Evolutionary conservation across 2,888 invertebrate species (phyloP).

Genomic region (Serrognathus titanus): DNA sequence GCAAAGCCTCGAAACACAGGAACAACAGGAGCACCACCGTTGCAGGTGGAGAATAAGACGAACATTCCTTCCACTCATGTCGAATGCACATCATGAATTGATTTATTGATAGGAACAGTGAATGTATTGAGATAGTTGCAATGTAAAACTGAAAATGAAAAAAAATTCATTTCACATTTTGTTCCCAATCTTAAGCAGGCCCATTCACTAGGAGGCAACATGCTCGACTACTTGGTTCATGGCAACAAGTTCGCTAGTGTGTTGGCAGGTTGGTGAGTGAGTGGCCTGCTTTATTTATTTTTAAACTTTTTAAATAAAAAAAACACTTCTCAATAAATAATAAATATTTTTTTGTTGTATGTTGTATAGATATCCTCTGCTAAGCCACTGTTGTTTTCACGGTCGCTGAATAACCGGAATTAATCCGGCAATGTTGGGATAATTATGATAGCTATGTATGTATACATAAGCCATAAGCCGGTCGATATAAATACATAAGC

Average conservation of each 20-base stretch:
- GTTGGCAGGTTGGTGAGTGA: too few species aligned
- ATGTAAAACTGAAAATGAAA: constrained; percentile 83
- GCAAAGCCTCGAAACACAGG: constrained; percentile 87
- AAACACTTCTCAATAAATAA: too few species aligned
- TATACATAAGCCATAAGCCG: too few species aligned
- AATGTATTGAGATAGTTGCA: constrained; percentile 92
- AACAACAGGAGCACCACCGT: constrained; percentile 91
- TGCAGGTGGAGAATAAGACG: constrained; percentile 89
- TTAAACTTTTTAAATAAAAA: too few species aligned
- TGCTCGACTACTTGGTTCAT: too few species aligned
- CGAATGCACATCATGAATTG: constrained; percentile 92
- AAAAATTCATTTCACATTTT: too few species aligned
- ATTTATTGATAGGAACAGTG: constrained; percentile 85
- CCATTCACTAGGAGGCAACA: too few species aligned
- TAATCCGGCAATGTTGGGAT: not conserved
- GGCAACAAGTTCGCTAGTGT: too few species aligned
- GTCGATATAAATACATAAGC: not conserved
- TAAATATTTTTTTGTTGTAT: too few species aligned
- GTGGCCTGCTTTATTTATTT: too few species aligned
- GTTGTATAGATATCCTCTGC: too few species aligned
- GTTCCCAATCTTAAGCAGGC: too few species aligned
- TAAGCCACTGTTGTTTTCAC: not conserved
- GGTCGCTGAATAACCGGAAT: not conserved
- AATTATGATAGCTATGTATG: not conserved
- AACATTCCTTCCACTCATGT: constrained; percentile 94